Evolutionary conservation across 2,888 invertebrate species (phyloP).

Genomic region (Apodemia mormo): DNA sequence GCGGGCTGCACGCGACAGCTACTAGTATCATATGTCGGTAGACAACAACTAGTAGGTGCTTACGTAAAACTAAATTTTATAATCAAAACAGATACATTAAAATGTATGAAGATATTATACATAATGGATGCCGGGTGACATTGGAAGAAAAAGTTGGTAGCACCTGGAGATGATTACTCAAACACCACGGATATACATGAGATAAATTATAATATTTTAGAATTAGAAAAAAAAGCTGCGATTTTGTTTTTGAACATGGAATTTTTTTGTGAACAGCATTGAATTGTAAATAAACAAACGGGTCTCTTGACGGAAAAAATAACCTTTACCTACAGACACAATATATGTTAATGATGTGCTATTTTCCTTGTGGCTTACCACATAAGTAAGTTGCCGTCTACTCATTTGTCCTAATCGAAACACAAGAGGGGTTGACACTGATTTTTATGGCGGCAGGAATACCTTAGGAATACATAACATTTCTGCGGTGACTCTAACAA

Average conservation of each 20-base stretch:
- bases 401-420: too few relatives aligned
- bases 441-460: too few relatives aligned
- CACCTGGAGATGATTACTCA: slow-evolving; percentile 9
- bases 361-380: too few relatives aligned
- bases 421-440: too few relatives aligned
- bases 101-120: not conserved
- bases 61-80: not conserved
- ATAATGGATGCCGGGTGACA: slow-evolving; percentile 5
- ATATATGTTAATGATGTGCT: not conserved
- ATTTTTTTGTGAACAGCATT: not conserved
- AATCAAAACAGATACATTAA: slow-evolving; percentile 1
- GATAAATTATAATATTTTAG: not conserved
- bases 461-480: too few relatives aligned
- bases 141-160: slow-evolving; percentile 9
- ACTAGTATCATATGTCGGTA: not conserved
- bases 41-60: not conserved
- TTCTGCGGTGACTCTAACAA: too few relatives aligned
- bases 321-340: not conserved
- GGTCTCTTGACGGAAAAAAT: not conserved
- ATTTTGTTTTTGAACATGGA: not conserved
- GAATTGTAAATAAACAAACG: too few relatives aligned
- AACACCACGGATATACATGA: not conserved
- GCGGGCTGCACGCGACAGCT: not conserved
- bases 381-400: too few relatives aligned
- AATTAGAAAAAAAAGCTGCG: not conserved